Evolutionary conservation across 2,113 vertebrate species (phyloP).

Genomic region (Vombatus ursinus): DNA sequence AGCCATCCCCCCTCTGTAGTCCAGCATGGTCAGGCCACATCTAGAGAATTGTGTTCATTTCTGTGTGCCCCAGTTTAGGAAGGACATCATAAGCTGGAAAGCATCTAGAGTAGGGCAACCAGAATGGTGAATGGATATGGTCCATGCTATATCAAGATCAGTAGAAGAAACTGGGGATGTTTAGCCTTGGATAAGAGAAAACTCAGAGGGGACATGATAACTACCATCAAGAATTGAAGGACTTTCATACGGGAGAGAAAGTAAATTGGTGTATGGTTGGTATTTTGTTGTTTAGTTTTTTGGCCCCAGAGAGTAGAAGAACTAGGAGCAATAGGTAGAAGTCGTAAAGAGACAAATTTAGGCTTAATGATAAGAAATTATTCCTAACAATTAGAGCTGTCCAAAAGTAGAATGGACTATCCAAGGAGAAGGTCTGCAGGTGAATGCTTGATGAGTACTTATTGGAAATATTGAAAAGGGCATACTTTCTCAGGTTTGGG

Average conservation of each 20-base stretch:
- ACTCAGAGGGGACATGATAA: background rate
- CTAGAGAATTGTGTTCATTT: background rate
- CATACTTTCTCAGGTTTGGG: background rate
- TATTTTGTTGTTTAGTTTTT: background rate
- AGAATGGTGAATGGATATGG: background rate
- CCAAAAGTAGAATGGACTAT: background rate
- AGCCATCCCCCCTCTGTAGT: background rate
- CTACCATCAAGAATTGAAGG: background rate
- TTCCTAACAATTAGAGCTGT: background rate
- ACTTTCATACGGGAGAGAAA: background rate
- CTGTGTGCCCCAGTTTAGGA: background rate
- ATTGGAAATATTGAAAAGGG: background rate
- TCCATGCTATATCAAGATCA: background rate
- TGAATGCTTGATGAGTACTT: background rate
- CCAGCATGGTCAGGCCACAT: background rate
- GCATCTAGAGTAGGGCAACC: background rate
- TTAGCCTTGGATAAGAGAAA: background rate
- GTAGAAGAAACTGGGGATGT: background rate
- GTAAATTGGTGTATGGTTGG: background rate
- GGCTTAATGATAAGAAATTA: background rate
- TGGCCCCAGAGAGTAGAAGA: background rate
- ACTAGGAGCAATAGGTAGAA: background rate
- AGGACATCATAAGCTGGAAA: background rate
- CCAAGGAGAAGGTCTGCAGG: background rate
- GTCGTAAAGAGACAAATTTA: background rate